Evolutionary conservation across 2,113 vertebrate species (phyloP), one percentile per base, ranked within the genome.

Genomic region (Zapornia atra): DNA sequence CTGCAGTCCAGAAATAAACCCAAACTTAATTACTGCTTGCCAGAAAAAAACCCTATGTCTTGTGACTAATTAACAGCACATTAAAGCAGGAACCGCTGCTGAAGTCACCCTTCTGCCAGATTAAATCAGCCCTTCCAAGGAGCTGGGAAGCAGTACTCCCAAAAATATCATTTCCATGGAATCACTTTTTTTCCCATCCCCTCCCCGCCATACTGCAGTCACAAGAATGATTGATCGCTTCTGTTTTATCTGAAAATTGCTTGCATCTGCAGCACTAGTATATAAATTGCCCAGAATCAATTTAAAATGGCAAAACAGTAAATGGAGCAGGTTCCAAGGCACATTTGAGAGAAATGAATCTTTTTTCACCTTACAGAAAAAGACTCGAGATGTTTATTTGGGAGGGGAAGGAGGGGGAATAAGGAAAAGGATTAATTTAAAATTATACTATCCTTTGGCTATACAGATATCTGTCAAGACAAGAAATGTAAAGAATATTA

Each of bases 231-330:
- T 6, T 56, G 76, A 84, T 76, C 38, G 59, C 36, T 90, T 82
- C 36, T 91, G 44, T 48, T 69, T 90, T 82, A 79, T 54, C 66
- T 85, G 54, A n/a, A 97, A 95, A 93, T 77, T 57, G 50, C 54
- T 90, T 77, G 59, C 60, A 94, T 75, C 60, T 89, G 77, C 57
- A 91, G 29, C 48, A 68, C 60, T 29, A 78, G 46, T 78, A 75
- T 18, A 89, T 44, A 71, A 76, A 88, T 71, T 68, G 20, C 51
- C 46, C 78, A 71, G 57, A 86, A 89, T 29, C 71, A 57, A 69
- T 78, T 83, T 46, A 72, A 56, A 88, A 77, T 6, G 26, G 46
- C 1, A 1, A 73, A 86, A 86, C 3, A 86, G 72, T 54, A 83
- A 88, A 86, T 34, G 9, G 8, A 78, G 15, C 24, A 64, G 7